Evolutionary conservation across 2,888 invertebrate genomes (phyloP), one percentile per base, ranked within the genome.

Genomic region (Falcaria lacertinaria): DNA sequence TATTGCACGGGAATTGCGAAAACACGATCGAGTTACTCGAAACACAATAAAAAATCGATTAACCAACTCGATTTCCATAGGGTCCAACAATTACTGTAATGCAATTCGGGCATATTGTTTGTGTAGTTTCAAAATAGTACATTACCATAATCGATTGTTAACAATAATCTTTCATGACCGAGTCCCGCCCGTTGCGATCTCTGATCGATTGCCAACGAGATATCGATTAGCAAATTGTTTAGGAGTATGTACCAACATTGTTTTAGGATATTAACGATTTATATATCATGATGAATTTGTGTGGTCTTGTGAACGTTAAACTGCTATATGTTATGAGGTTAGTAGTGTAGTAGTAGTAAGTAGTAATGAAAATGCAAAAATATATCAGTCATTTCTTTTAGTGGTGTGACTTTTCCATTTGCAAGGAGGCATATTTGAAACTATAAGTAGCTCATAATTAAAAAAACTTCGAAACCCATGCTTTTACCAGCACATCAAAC

Each of bases 101-200:
- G 19, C 34, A 40, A 40, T 63, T 61, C 46, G 48, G 54, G 46
- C 52, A 47, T 44, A 57, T 62, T 67, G 57, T 65, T 61, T 57
- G 47, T 57, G 42, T 44, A 43, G 52, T 56, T 65, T 64, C 64
- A 58, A 60, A 69, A 73, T 51, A 39, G 41, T 15, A 36, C 22
- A 68, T 64, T 67, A 63, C 40, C 54, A 63, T 69, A 66, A 64
- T 60, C 42, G 52, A 54, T 47, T 54, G 52, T 52, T 56, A 54
- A 58, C 56, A 61, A 52, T 57, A 54, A 62, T 60, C 48, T 52
- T 54, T 60, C 49, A 52, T 38, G 54, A 53, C 19, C 32, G 43
- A 11, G 45, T 50, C 37, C 45, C 49, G 48, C 41, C 43, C 41
- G 43, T 42, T 34, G 33, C 36, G 41, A 41, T 42, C 40, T 41